phyloP scores from a whole-genome alignment of 1,140 invertebrate genomes.

The Danaus plexippus region DNA sequence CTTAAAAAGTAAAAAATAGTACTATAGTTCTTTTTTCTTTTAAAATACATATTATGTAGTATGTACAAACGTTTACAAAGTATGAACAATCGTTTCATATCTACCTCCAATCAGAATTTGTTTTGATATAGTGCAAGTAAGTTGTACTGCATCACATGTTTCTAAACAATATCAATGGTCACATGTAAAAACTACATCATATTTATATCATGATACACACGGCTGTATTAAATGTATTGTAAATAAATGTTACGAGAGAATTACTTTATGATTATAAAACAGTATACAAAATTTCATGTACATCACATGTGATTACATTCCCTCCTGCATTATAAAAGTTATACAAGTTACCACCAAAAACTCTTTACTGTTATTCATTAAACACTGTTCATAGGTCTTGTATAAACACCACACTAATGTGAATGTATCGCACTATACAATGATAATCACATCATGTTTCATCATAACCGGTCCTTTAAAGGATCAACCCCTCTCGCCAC shows the following conservation, averaged over 20 bases:
- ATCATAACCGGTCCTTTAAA: slow-evolving; percentile 47
- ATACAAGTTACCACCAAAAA: slow-evolving; percentile 48
- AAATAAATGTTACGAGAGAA: slow-evolving; percentile 64
- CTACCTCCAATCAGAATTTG: slow-evolving; percentile 20
- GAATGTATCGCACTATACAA: slow-evolving; percentile 16
- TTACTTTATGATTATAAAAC: slow-evolving; percentile 58
- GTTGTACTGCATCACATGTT: slow-evolving; percentile 5
- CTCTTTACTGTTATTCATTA: slow-evolving; percentile 31
- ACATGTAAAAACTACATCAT: slow-evolving; percentile 19
- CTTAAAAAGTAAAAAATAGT: slow-evolving; percentile 56
- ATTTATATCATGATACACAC: slow-evolving; percentile 15
- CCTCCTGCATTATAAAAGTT: slow-evolving; percentile 59
- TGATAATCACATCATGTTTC: slow-evolving; percentile 31
- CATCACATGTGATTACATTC: slow-evolving; percentile 56
- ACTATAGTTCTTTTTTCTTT: slow-evolving; percentile 38
- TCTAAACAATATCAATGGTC: slow-evolving; percentile 2
- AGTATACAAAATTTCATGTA: slow-evolving; percentile 61
- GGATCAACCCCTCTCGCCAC: slow-evolving; percentile 67
- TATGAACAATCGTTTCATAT: slow-evolving; percentile 42
- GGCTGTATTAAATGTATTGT: slow-evolving; percentile 19
- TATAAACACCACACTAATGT: slow-evolving; percentile 44
- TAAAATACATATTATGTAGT: slow-evolving; percentile 46
- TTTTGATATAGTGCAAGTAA: background rate
- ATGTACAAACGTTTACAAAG: slow-evolving; percentile 39
- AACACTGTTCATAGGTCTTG: slow-evolving; percentile 41